Percentiles rank a stretch among this genome's conserved stretches.
These are phyloP conservation scores for Gasteruption jaculator DNA, from an alignment of 2,888 invertebrate species.

Conservation along the genomic window DNA sequence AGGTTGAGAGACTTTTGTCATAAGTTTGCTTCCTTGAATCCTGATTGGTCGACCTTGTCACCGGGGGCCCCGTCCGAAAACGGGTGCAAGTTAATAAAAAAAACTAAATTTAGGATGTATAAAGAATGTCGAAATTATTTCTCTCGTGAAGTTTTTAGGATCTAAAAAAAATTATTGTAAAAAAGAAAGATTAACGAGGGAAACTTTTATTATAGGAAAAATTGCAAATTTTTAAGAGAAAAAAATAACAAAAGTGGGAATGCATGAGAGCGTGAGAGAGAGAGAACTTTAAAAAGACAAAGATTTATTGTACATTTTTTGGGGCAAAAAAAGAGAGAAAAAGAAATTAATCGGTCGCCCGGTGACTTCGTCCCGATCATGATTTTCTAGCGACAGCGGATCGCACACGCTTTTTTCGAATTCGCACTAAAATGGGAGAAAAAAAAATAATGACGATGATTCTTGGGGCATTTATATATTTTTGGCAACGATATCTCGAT, in stretches of 20 bases:
- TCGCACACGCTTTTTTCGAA: conserved; percentile 38
- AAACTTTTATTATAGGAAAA: conserved; percentile 37
- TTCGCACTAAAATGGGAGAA: too few relatives aligned
- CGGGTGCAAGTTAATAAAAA: conserved; percentile 47
- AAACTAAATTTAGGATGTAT: conserved; percentile 49
- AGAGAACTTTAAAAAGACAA: conserved; percentile 17
- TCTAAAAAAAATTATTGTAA: conserved; percentile 47
- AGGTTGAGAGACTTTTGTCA: too few relatives aligned
- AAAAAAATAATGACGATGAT: conserved; percentile 34
- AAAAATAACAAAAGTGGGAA: conserved; percentile 11
- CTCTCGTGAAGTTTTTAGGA: conserved; percentile 40
- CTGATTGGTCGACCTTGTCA: conserved; percentile 39
- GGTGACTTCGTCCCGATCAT: too few relatives aligned
- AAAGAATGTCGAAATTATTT: conserved; percentile 30
- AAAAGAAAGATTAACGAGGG: conserved; percentile 24
- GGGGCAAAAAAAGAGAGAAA: too few relatives aligned
- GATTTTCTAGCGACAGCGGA: conserved; percentile 30
- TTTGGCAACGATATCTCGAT: conserved; percentile 52
- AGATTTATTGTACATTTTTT: conserved; percentile 40
- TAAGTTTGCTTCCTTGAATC: conserved; percentile 17
- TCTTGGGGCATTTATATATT: conserved; percentile 51
- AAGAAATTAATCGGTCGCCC: conserved; percentile 41
- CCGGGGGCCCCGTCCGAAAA: conserved; percentile 45
- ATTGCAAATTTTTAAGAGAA: conserved; percentile 12
- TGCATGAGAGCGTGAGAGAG: conserved; percentile 19